Conservation (phyloP, 2,888 invertebrate genomes). For the Stenodema calcarata region DNA sequence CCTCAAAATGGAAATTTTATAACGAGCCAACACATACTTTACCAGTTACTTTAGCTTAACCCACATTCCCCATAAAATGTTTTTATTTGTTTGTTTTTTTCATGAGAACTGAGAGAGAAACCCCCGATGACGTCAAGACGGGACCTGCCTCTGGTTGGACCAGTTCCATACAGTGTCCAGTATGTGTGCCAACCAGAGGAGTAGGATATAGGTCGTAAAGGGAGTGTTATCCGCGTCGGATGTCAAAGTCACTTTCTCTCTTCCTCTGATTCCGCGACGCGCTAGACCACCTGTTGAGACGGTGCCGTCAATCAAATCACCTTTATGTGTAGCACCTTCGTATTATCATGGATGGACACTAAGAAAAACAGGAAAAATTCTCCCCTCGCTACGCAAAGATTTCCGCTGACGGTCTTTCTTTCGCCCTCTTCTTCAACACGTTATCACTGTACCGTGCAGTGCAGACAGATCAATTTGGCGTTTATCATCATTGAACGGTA, state of each 20-base stretch:
- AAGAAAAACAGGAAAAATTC: too few species aligned
- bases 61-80: neutral
- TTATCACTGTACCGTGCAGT: too few species aligned
- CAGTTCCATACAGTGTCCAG: neutral
- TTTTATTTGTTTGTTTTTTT: neutral
- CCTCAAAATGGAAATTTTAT: too few species aligned
- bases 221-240: neutral
- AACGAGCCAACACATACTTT: too few species aligned
- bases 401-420: too few species aligned
- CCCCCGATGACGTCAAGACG: neutral
- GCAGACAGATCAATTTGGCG: too few species aligned
- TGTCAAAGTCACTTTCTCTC: constrained; percentile 16
- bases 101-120: neutral
- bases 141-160: neutral
- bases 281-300: constrained; percentile 18
- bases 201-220: constrained; percentile 12
- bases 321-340: neutral
- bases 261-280: neutral
- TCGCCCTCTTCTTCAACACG: too few species aligned
- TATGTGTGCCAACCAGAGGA: neutral
- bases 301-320: neutral
- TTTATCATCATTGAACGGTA: neutral
- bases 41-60: too few species aligned
- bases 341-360: neutral
- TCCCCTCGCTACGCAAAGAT: too few species aligned